Evolutionary conservation across 1,140 invertebrate genomes (phyloP).

Genomic region (Thaumatotibia leucotreta): DNA sequence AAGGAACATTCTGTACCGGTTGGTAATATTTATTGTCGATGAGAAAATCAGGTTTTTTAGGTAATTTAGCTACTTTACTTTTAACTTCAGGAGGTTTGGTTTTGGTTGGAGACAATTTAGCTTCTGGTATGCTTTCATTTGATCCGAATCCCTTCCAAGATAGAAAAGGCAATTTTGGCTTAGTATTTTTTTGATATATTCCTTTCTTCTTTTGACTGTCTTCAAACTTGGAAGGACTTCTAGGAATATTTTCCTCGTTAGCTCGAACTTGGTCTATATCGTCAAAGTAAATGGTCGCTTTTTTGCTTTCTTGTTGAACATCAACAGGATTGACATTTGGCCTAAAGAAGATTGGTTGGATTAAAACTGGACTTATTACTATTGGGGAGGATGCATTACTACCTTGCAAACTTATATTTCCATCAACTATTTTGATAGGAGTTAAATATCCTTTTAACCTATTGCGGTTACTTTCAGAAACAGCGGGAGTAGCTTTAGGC

Average conservation of each 20-base stretch:
- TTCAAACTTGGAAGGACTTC: slow-evolving; percentile 15
- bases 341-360: slow-evolving; percentile 58
- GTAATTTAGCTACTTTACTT: slow-evolving; percentile 40
- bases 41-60: slow-evolving; percentile 52
- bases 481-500: neutral
- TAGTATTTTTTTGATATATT: slow-evolving; percentile 57
- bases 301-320: slow-evolving; percentile 33
- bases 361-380: slow-evolving; percentile 60
- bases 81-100: slow-evolving; percentile 25
- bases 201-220: slow-evolving; percentile 39
- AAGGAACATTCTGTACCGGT: slow-evolving; percentile 54
- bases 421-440: slow-evolving; percentile 52
- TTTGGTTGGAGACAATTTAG: slow-evolving; percentile 31
- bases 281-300: slow-evolving; percentile 56
- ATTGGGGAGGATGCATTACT: slow-evolving; percentile 45
- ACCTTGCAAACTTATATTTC: slow-evolving; percentile 18
- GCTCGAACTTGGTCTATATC: slow-evolving; percentile 60
- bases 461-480: slow-evolving; percentile 15
- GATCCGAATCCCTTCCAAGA: slow-evolving; percentile 40
- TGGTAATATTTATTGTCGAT: slow-evolving; percentile 66
- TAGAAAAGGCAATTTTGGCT: slow-evolving; percentile 46
- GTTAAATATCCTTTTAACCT: slow-evolving; percentile 47
- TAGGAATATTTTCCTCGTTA: slow-evolving; percentile 24
- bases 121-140: slow-evolving; percentile 38
- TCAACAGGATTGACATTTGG: slow-evolving; percentile 22